Base-by-base conservation (phyloP, 2,888 invertebrate species). In the Drepanosiphum platanoidis region DNA sequence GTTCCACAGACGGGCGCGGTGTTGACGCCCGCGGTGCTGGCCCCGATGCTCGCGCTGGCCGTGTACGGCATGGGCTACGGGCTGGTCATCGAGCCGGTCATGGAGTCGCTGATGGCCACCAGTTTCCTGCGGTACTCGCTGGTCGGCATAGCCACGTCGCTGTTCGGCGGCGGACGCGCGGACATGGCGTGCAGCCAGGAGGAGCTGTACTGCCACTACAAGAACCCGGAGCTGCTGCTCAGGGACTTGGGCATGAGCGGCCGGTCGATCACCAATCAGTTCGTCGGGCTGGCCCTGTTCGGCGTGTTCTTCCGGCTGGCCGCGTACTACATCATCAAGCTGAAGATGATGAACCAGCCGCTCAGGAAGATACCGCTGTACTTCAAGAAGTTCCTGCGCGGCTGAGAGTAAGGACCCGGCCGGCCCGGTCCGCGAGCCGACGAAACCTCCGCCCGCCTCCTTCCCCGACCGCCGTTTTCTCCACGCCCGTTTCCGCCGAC, bases 61-160 rank as follows among this genome's bases (percentile, higher is more conserved):
- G 92, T 92, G 87, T 93, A 93, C 88, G 93, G 93, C 1, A 92
- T 93, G 91, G 93, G 93, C 15, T 93, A 92, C 87, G 92, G 92
- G 0, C 89, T 90, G 1, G 88, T 88, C 86, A 92, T 93, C 42
- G 92, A 92, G 89, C 89, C 90, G 0, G 87, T 89, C 32, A 93
- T 93, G 92, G 90, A 89, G 87, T 88, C 90, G 0, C 88, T 93
- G 0, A 93, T 93, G 92, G 90, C 91, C 0, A 88, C 90, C 3
- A 92, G 92, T 0, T 95, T 93, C 89, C 90, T 95, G 30, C 92
- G 95, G 79, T 94, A 93, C 88, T 93, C 93, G 0, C 91, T 95
- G 83, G 92, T 93, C 11, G 94, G 94, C 15, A 88, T 89, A 74
- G 92, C 90, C 88, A 91, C 89, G 1, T 88, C 91, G 1, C 90